Percentiles rank a stretch among this genome's conserved stretches.
These are phyloP conservation scores for Acyrthosiphon pisum DNA, from an alignment of 1,140 invertebrate species.

Conservation along the genomic window DNA sequence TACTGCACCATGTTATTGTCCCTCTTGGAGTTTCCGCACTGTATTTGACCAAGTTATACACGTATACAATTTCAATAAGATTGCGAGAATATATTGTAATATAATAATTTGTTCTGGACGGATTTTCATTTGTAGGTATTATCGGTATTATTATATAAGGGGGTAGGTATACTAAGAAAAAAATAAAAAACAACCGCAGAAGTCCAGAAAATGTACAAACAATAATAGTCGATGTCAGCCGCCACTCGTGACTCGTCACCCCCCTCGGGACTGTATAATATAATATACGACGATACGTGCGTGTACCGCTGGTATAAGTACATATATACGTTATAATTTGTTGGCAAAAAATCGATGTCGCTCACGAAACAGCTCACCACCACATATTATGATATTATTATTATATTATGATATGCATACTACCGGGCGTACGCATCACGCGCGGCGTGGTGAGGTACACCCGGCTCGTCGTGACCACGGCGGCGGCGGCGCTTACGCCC, in stretches of 20 bases:
- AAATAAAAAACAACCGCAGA: not conserved
- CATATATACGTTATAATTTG: not conserved
- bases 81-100: not conserved
- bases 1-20: not conserved
- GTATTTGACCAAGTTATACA: not conserved
- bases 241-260: too few species aligned
- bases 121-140: not conserved
- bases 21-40: not conserved
- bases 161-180: not conserved
- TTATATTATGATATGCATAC: not conserved
- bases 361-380: not conserved
- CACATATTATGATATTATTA: not conserved
- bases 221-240: too few species aligned
- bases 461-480: slow-evolving; percentile 11
- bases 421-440: not conserved
- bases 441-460: not conserved
- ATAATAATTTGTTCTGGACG: not conserved
- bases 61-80: not conserved
- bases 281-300: not conserved
- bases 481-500: slow-evolving; percentile 28
- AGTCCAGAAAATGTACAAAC: not conserved
- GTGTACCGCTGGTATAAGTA: too few species aligned
- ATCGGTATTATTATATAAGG: not conserved
- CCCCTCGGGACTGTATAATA: not conserved
- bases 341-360: not conserved